These are phyloP conservation scores for Hyposmocoma kahamanoa DNA, from an alignment of 1,140 invertebrate species.

Conservation along the genomic window DNA sequence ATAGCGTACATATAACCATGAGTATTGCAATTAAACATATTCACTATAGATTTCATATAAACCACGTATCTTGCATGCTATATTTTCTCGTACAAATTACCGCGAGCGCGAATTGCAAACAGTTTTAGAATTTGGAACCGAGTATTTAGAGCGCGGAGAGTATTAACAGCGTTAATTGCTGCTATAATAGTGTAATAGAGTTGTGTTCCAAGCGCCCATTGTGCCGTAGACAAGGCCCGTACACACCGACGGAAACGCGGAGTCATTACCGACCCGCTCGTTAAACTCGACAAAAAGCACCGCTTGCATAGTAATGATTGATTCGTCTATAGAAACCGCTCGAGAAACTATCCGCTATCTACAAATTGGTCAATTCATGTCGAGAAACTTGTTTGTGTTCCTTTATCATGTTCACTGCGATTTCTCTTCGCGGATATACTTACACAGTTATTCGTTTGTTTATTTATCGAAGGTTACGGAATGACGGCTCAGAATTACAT, in stretches of 20 bases:
- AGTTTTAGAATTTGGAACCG: conserved; percentile 15
- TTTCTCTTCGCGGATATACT: conserved; percentile 23
- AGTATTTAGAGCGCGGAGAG: conserved; percentile 1
- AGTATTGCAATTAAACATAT: conserved; percentile 35
- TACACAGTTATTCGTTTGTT: conserved; percentile 16
- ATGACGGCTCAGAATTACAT: conserved; percentile 15
- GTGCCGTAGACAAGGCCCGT: conserved; percentile 19
- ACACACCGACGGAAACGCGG: conserved; percentile 35
- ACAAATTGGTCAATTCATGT: conserved; percentile 47
- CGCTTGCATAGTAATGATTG: conserved; percentile 44
- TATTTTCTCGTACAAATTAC: neutral
- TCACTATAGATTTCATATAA: too few relatives aligned
- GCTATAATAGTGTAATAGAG: conserved; percentile 42
- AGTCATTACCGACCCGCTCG: conserved; percentile 43
- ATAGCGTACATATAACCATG: conserved; percentile 21
- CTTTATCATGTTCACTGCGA: conserved; percentile 22
- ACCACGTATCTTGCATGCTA: too few relatives aligned
- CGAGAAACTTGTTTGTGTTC: conserved; percentile 38
- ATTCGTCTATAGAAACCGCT: conserved; percentile 47
- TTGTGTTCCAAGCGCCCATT: conserved; percentile 44
- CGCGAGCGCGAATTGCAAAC: conserved; percentile 24
- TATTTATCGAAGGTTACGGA: conserved; percentile 9
- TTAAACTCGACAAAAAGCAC: conserved; percentile 48
- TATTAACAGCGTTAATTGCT: conserved; percentile 48
- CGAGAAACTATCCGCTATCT: conserved; percentile 36